Conservation (phyloP, 2,888 invertebrate species). For the Cryptocephalus moraei region DNA sequence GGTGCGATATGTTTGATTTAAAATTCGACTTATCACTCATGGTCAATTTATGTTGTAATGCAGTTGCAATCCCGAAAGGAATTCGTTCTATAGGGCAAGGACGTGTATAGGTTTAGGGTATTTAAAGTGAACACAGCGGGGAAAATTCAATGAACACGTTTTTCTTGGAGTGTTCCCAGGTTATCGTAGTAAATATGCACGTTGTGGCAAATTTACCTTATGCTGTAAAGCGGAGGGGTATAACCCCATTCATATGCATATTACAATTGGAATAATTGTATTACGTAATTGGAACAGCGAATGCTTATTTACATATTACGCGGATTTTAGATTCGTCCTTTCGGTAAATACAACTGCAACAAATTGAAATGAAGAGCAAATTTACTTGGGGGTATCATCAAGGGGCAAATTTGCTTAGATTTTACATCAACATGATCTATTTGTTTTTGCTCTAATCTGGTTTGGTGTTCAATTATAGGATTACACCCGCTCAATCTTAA, state of each 20-base stretch:
- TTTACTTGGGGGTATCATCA: too few relatives aligned
- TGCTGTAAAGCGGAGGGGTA: not conserved
- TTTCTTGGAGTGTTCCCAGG: too few relatives aligned
- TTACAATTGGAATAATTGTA: constrained; percentile 19
- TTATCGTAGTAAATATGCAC: too few relatives aligned
- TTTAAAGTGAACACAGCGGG: not conserved
- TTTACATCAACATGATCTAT: too few relatives aligned
- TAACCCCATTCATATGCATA: constrained; percentile 18
- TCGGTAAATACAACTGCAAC: too few relatives aligned
- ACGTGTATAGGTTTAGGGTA: constrained; percentile 5
- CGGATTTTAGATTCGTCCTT: constrained; percentile 2
- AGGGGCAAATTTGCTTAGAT: too few relatives aligned
- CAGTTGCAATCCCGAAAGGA: constrained; percentile 5
- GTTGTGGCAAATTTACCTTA: too few relatives aligned
- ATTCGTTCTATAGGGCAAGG: constrained; percentile 5
- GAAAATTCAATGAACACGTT: too few relatives aligned
- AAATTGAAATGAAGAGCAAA: too few relatives aligned
- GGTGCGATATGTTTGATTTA: constrained; percentile 3
- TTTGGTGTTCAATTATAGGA: too few relatives aligned
- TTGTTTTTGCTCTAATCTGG: too few relatives aligned
- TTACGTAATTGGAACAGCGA: constrained; percentile 18
- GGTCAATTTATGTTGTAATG: constrained; percentile 7
- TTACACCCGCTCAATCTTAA: too few relatives aligned
- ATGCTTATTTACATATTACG: constrained; percentile 19
- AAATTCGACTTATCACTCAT: constrained; percentile 7